Evolutionary conservation across 2,888 invertebrate species (phyloP), one percentile per base, ranked within the genome.

Genomic region (Onchidella celtica): DNA sequence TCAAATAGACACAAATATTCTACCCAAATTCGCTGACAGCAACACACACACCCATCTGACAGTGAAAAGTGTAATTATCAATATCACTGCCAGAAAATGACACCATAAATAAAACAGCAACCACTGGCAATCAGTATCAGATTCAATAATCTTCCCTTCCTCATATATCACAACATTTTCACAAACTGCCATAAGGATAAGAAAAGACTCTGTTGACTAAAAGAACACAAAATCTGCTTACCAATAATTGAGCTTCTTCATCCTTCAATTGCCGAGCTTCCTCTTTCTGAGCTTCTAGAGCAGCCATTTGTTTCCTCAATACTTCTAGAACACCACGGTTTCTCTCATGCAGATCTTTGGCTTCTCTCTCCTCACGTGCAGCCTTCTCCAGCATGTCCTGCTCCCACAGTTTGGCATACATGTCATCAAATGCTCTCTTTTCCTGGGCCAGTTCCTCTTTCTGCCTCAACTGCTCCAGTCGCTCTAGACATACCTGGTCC

Each of bases 331-430:
- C 88, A 29, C 91, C 92, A 40, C 86, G 87, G 82, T 93, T 92
- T 57, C 91, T 87, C 61, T 88, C 88, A 77, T 90, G 88, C 38
- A 89, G 88, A 38, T 88, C 90, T 75, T 88, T 87, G 0, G 90
- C 90, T 70, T 93, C 92, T 17, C 89, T 86, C 78, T 93, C 92
- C 80, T 93, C 93, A 24, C 91, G 81, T 0, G 89, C 89, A 17
- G 90, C 91, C 87, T 93, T 93, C 21, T 91, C 91, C 55, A 88
- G 83, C 85, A 91, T 90, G 82, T 93, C 93, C 72, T 91, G 87
- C 73, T 93, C 89, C 93, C 93, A 93, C 61, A 93, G 87, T 29
- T 89, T 85, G 34, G 92, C 92, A 84, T 91, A 93, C 90, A 92
- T 89, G 24, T 88, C 86, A 17, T 93, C 92, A 70, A 92, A 89